These are phyloP conservation scores for Kryphioiulus occultus DNA, from an alignment of 2,888 invertebrate species.

Conservation along the genomic window DNA sequence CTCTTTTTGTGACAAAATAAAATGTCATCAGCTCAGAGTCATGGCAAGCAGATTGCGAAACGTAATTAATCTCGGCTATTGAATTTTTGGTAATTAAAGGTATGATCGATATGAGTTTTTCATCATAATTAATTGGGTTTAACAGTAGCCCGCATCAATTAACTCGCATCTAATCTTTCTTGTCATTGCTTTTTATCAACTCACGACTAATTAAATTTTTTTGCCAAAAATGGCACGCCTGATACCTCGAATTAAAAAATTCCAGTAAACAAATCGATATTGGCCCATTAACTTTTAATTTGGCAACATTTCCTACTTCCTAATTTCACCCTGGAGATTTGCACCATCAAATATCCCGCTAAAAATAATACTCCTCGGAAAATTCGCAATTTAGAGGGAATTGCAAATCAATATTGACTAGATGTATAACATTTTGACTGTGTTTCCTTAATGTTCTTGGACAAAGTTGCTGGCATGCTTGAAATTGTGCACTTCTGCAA, in stretches of 20 bases:
- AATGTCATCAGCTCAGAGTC: not conserved
- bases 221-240: not conserved
- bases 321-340: not conserved
- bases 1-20: not conserved
- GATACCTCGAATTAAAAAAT: not conserved
- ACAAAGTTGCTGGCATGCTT: not conserved
- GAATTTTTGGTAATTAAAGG: constrained; percentile 31
- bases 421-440: not conserved
- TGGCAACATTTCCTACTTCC: not conserved
- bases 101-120: constrained; percentile 31
- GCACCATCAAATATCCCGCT: not conserved
- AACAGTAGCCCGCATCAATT: constrained; percentile 31
- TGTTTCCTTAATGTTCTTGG: not conserved
- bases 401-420: not conserved
- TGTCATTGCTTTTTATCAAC: constrained; percentile 35
- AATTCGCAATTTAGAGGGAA: not conserved
- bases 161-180: not conserved
- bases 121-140: constrained; percentile 31
- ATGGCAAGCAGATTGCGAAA: not conserved
- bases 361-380: not conserved
- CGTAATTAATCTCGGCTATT: not conserved
- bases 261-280: constrained; percentile 7
- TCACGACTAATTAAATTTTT: constrained; percentile 30
- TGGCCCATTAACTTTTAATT: constrained; percentile 11
- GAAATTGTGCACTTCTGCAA: not conserved